Evolutionary conservation across 2,113 vertebrate species (phyloP).

Genomic region (Carassius gibelio): DNA sequence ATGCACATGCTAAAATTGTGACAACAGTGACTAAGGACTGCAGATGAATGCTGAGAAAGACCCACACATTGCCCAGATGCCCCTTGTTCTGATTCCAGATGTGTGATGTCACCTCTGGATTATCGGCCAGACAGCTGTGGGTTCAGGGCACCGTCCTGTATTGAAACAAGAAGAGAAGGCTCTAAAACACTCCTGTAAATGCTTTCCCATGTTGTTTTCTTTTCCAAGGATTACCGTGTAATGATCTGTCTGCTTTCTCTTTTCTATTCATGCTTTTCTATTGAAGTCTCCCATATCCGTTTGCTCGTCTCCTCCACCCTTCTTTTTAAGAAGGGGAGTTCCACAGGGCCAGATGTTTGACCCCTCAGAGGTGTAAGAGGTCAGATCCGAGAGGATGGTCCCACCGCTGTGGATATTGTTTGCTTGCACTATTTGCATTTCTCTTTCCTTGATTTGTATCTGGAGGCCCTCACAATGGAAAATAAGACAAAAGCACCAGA

Average conservation of each 20-base stretch:
- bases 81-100: constrained; percentile 38
- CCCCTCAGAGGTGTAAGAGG: constrained; percentile 48
- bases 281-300: constrained; percentile 41
- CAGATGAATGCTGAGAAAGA: neutral
- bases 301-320: constrained; percentile 54
- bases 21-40: neutral
- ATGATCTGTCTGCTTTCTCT: constrained; percentile 36
- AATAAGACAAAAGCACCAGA: constrained; percentile 31
- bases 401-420: constrained; percentile 66
- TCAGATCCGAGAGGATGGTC: constrained; percentile 46
- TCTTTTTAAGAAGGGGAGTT: constrained; percentile 48
- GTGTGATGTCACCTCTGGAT: constrained; percentile 40
- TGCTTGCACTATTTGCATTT: constrained; percentile 36
- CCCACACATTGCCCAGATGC: constrained; percentile 1
- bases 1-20: neutral
- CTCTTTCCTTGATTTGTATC: constrained; percentile 50
- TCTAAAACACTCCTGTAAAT: constrained; percentile 8
- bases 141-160: constrained; percentile 14
- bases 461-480: constrained; percentile 38
- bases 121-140: constrained; percentile 42
- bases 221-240: constrained; percentile 24
- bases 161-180: constrained; percentile 8
- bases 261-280: constrained; percentile 2
- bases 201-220: constrained; percentile 35
- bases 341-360: constrained; percentile 49